Evolutionary conservation across 2,113 vertebrate genomes (phyloP), one percentile per base, ranked within the genome.

Genomic region (Gobio gobio): DNA sequence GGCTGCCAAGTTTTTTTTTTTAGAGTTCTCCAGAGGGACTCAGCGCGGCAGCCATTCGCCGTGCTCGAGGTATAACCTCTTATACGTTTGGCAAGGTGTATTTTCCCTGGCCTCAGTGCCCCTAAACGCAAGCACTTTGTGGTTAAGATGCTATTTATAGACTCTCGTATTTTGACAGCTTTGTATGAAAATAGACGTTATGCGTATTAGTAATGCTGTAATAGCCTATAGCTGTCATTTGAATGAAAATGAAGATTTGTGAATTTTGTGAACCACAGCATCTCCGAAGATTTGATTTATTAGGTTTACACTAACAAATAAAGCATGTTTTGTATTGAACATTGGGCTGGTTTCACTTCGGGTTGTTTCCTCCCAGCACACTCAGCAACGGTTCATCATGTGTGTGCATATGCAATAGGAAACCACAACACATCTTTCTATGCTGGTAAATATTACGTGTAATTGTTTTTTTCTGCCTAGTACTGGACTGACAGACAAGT

Each of bases 41-140:
- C 92, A 90, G 91, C 88, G 93, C 91, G 89, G 82, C 85, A 92
- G 89, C 88, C 89, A 92, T 94, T 94, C 91, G 94, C 92, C 78
- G 51, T 76, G 29, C 4, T 45, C 10, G 78, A 54, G 66, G 74
- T 83, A 88, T 79, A 90, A 87, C 78, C 86, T 66, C 90, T 87
- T 87, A 89, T 87, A 89, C 88, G 87, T 91, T 92, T 94, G 92
- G 91, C 93, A 92, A 89, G 81, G 45, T 82, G 81, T 88, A 72
- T 16, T 85, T 36, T n/a, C 49, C 63, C 86, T 66, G 86, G 83
- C 90, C 88, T 83, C 91, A 89, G 90, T 91, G 91, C 86, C 90
- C 90, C 89, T 88, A 90, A 83, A 91, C 89, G 20, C 90, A 91
- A 91, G 93, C 89, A 93, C 92, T 92, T 89, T 91, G 92, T 58